Percentiles rank a stretch among this genome's conserved stretches.
phyloP scores from a whole-genome alignment of 2,113 vertebrate species.

The Carassius carassius region DNA sequence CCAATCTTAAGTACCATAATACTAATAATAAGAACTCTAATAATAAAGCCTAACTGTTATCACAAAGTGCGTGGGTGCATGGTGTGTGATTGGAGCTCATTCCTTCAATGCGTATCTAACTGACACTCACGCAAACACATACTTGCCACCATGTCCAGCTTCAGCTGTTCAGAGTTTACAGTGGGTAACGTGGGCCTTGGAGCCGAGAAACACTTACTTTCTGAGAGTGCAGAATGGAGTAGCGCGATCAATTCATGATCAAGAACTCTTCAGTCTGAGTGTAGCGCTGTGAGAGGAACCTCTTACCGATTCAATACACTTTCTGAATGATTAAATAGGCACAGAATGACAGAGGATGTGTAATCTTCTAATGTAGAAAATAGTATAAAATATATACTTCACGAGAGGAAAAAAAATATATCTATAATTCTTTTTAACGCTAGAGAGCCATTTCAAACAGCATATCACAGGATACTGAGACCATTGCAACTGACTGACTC shows the following conservation, averaged over 20 bases:
- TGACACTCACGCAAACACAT: too few species aligned
- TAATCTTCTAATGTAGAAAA: neutral
- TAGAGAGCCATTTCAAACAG: neutral
- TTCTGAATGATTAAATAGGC: conserved; percentile 15
- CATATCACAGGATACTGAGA: neutral
- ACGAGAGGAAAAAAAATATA: neutral
- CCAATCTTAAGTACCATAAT: too few species aligned
- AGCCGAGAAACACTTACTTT: too few species aligned
- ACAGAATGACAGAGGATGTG: neutral
- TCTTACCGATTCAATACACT: conserved; percentile 9
- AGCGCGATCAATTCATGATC: neutral
- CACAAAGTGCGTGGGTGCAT: too few species aligned
- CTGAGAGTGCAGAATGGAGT: neutral
- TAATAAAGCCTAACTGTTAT: too few species aligned
- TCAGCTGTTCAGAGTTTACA: too few species aligned
- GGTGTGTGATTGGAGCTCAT: too few species aligned
- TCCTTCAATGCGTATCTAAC: too few species aligned
- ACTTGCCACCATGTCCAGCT: too few species aligned
- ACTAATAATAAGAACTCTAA: too few species aligned
- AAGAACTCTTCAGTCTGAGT: conserved; percentile 19
- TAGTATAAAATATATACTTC: neutral
- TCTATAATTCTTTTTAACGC: neutral
- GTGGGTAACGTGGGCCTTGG: too few species aligned
- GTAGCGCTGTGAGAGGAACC: conserved; percentile 9
- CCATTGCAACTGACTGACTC: neutral